Base-by-base conservation (phyloP, 1,140 invertebrate species). In the Drosophila repletoides region DNA sequence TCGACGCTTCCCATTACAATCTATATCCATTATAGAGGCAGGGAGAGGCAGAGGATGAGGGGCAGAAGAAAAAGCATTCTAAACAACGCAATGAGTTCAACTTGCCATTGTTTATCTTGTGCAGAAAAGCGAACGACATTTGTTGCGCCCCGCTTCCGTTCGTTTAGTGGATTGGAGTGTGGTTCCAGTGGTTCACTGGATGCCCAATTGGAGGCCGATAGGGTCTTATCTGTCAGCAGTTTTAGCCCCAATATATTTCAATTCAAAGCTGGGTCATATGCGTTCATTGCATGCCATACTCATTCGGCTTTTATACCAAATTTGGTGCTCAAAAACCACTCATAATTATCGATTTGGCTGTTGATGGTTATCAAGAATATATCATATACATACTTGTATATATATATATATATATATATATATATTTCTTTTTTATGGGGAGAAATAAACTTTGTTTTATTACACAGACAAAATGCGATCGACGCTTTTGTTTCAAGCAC, bases 61-160 rank as follows among this genome's bases (percentile, higher is more conserved):
- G n/a, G n/a, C n/a, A n/a, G n/a, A n/a, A n/a, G n/a, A n/a, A n/a
- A n/a, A n/a, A n/a, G n/a, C n/a, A n/a, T n/a, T n/a, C n/a, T n/a
- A n/a, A n/a, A n/a, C n/a, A 15, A 22, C 26, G 31, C 38, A 28
- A 55, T 36, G 52, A 58, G 55, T 59, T 59, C 55, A 59, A 34
- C 28, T 59, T 48, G 55, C 40, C 28, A 59, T 59, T 59, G 55
- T 59, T 46, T 48, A 59, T 59, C 40, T 36, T 15, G 19, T 6
- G 7, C 3, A 29, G 24, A 46, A 59, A 59, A 29, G 41, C 41
- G 55, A 56, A 59, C 55, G 41, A 59, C 55, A 59, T 34, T 59
- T 59, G 41, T 59, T 48, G 55, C 55, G 55, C 26, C 6, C 41
- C 46, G 28, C 36, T 59, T 59, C 55, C 55, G 55, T 43, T 59